Percentiles rank a stretch among this genome's conserved stretches.
Conservation (phyloP, 2,113 vertebrate species). For the Halichoeres trimaculatus region DNA sequence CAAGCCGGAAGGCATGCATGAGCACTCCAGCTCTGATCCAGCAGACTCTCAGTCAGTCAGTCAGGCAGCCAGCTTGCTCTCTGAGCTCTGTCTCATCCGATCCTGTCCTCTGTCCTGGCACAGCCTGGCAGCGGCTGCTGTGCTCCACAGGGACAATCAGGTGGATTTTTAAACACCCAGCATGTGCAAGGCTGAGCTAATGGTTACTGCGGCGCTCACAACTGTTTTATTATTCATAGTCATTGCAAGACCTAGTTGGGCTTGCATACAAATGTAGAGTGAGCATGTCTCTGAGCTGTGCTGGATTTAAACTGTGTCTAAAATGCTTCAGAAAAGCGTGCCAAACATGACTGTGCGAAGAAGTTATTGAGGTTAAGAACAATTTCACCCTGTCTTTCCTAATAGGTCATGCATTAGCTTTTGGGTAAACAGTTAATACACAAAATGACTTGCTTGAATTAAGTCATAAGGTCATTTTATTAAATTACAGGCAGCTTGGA, state of each 20-base stretch:
- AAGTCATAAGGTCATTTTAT: constrained; percentile 43
- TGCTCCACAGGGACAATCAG: constrained; percentile 52
- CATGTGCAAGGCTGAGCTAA: constrained; percentile 38
- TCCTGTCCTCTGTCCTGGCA: constrained; percentile 35
- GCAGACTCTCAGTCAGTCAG: constrained; percentile 30
- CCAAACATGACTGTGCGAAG: not conserved
- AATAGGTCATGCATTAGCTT: not conserved
- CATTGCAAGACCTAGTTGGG: constrained; percentile 41
- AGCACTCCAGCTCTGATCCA: constrained; percentile 53
- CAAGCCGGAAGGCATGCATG: constrained; percentile 69
- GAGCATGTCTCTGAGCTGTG: constrained; percentile 30
- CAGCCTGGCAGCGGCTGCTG: constrained; percentile 35
- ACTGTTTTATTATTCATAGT: constrained; percentile 68
- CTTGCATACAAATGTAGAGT: constrained; percentile 59
- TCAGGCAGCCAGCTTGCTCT: constrained; percentile 24
- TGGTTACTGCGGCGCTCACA: constrained; percentile 46
- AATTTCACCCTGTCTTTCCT: not conserved
- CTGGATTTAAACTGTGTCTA: not conserved
- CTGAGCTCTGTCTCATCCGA: constrained; percentile 42
- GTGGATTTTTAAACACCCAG: constrained; percentile 51
- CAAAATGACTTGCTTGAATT: constrained; percentile 12
- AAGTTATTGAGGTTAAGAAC: not conserved
- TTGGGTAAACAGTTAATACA: not conserved
- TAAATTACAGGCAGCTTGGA: not conserved
- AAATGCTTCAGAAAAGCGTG: not conserved